Conservation (phyloP, 2,113 vertebrate species). For the Tinamus guttatus region DNA sequence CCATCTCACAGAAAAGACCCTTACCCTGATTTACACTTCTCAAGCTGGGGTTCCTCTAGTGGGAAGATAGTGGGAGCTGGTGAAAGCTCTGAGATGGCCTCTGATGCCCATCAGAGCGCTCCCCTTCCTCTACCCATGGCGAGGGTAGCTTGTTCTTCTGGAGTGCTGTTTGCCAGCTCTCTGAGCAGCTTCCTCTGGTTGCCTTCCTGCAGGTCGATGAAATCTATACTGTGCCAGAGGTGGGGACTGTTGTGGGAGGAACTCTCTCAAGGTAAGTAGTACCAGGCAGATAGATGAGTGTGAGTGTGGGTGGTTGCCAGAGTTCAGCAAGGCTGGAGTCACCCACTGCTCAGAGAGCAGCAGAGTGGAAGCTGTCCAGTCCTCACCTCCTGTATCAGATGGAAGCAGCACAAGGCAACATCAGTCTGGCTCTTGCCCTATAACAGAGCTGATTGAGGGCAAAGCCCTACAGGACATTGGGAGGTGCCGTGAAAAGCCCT, state of each 20-base stretch:
- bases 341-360: neutral
- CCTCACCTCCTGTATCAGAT: neutral
- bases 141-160: neutral
- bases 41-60: neutral
- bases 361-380: neutral
- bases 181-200: conserved; percentile 57
- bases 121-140: neutral
- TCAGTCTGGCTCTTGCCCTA: neutral
- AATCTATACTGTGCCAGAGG: conserved; percentile 98
- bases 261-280: conserved; percentile 92
- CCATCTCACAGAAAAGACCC: neutral
- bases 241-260: conserved; percentile 97
- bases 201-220: conserved; percentile 90
- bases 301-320: neutral
- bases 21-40: neutral
- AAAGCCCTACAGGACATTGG: neutral
- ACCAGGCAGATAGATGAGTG: neutral
- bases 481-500: neutral
- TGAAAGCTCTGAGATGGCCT: neutral
- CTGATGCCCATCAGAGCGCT: neutral
- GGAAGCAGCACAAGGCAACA: neutral
- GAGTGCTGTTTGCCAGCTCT: neutral
- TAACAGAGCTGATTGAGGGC: neutral
- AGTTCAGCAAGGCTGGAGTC: neutral
- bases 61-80: neutral